Evolutionary conservation across 92 coral and sea anemone genomes (phyloP).

Genomic region (Epizoanthus rinbou): DNA sequence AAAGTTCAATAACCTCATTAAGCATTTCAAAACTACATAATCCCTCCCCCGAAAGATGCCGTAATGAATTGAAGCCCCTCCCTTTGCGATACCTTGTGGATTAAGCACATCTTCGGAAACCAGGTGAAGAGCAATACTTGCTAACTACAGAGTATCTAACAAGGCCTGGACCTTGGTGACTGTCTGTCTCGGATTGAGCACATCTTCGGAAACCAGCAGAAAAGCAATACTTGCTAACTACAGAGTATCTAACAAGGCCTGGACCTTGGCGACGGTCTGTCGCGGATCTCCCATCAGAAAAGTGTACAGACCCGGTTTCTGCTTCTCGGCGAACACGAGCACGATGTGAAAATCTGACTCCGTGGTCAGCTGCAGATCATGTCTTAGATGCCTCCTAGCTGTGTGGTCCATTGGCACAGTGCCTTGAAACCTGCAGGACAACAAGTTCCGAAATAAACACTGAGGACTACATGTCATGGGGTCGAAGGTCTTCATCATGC

Average conservation of each 20-base stretch:
- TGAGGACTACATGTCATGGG: background rate
- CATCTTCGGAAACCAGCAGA: too few relatives aligned
- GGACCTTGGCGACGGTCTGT: constrained; percentile 70
- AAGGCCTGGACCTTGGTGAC: constrained; percentile 73
- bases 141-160: constrained; percentile 56
- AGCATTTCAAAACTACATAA: too few relatives aligned
- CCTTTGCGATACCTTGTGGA: too few relatives aligned
- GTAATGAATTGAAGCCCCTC: too few relatives aligned
- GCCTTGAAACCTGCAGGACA: constrained; percentile 61
- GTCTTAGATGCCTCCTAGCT: constrained; percentile 81
- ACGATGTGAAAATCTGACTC: constrained; percentile 90
- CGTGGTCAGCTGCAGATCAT: constrained; percentile 85
- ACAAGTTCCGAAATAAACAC: background rate
- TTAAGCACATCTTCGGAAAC: too few relatives aligned
- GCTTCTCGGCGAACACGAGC: constrained; percentile 90
- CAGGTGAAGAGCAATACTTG: too few relatives aligned
- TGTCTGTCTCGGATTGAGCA: constrained; percentile 74
- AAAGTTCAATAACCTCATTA: too few relatives aligned
- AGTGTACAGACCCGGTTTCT: constrained; percentile 84
- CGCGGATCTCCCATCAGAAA: constrained; percentile 89
- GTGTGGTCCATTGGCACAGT: constrained; percentile 66
- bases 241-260: constrained; percentile 70
- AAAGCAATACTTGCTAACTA: background rate
- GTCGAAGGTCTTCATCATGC: background rate
- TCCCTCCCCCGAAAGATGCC: too few relatives aligned